Conservation (phyloP, 2,113 vertebrate species). For the Tor tambroides region DNA sequence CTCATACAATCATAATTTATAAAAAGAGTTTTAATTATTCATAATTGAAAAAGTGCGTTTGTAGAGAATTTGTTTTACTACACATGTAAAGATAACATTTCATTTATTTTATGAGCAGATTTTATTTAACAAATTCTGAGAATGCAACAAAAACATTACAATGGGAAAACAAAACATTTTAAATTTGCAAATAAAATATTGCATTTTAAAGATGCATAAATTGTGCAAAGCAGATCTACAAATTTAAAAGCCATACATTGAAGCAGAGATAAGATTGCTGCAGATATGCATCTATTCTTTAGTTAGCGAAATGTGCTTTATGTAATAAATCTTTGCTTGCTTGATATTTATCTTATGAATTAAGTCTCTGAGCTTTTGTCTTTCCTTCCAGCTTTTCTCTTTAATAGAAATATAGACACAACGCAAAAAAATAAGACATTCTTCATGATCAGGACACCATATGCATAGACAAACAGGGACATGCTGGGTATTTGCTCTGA, state of each 20-base stretch:
- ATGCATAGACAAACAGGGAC: conserved; percentile 36
- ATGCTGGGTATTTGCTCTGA: neutral
- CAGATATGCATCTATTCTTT: neutral
- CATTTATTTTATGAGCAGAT: neutral
- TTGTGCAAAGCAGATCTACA: neutral
- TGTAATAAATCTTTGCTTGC: neutral
- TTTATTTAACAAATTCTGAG: neutral
- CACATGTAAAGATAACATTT: neutral
- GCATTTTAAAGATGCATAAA: neutral
- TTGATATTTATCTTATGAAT: neutral
- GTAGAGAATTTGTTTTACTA: neutral
- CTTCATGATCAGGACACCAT: conserved; percentile 45
- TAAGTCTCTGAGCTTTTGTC: neutral
- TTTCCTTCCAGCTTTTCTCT: conserved; percentile 30
- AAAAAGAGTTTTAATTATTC: neutral
- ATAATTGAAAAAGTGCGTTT: neutral
- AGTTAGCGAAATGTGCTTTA: neutral
- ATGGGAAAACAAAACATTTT: neutral
- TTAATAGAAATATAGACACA: conserved; percentile 32
- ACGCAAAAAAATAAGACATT: conserved; percentile 36
- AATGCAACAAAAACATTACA: neutral
- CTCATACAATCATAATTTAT: neutral
- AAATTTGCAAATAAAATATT: neutral
- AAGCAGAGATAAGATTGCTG: neutral
- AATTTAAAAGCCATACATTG: neutral